phyloP scores from a whole-genome alignment of 2,888 invertebrate species.

The Andrena minutula region DNA sequence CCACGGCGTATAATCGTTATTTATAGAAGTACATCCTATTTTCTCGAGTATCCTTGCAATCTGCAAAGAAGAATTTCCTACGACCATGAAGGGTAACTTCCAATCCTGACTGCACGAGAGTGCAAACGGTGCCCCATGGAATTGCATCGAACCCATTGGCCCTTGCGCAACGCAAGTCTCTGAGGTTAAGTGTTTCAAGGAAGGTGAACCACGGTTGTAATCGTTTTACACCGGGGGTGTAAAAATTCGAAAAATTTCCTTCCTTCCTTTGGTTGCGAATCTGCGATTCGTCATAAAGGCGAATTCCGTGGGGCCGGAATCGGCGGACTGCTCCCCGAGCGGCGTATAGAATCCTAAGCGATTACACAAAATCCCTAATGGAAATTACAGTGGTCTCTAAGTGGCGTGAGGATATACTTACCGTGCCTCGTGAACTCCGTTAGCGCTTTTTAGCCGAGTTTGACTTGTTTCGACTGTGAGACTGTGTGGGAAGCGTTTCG shows the following conservation, averaged over 20 bases:
- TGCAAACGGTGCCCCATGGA: constrained; percentile 2
- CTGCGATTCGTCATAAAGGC: constrained; percentile 60
- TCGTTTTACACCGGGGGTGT: neutral
- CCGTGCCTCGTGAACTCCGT: constrained; percentile 76
- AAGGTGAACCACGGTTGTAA: constrained; percentile 10
- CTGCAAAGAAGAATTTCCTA: constrained; percentile 8
- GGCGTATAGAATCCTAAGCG: constrained; percentile 61
- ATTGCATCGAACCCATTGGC: neutral
- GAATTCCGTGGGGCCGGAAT: constrained; percentile 52
- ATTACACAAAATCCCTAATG: constrained; percentile 81
- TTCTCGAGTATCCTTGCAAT: constrained; percentile 30
- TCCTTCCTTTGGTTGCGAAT: constrained; percentile 26
- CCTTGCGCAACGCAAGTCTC: neutral
- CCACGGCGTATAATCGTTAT: constrained; percentile 41
- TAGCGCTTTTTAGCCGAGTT: constrained; percentile 80
- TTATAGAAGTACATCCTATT: constrained; percentile 26
- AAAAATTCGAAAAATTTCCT: neutral
- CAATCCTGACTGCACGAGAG: neutral
- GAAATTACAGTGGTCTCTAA: constrained; percentile 83
- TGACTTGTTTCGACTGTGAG: constrained; percentile 78
- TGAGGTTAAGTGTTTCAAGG: constrained; percentile 1
- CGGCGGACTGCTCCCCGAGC: constrained; percentile 37
- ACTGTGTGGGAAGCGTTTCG: constrained; percentile 84
- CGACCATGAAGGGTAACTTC: neutral
- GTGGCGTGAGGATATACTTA: constrained; percentile 81